Evolutionary conservation across 2,797 vertebrate genomes (phyloP), one percentile per base, ranked within the genome.

Genomic region (Lemur catta): DNA sequence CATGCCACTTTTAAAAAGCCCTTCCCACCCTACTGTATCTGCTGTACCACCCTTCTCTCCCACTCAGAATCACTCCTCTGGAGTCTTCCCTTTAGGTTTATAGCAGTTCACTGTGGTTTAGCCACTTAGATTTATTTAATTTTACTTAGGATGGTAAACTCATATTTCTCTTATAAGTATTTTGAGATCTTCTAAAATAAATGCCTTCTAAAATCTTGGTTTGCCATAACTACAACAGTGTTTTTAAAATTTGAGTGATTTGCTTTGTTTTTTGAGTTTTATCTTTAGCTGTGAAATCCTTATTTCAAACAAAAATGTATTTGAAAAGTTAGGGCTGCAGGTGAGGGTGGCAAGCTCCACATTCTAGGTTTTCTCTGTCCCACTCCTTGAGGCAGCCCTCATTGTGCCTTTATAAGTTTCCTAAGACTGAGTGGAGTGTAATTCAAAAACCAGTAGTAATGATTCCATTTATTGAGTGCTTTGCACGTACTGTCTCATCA

Each of bases 131-230:
- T 93, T 92, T 92, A 26, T 72, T 94, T 84, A n/a, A 59, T 95
- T 80, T 96, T 76, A 87, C 24, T 71, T 82, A 35, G n/a, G n/a
- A n/a, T 59, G 55, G 28, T 91, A 86, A 93, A 38, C 38, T 43
- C 80, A 11, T 95, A 57, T 95, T 93, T 92, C 59, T 41, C 28
- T 57, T 0, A 0, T 50, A 55, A 41, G 10, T 88, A 61, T 86
- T 96, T 90, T 96, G 86, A 72, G 41, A 88, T 96, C 67, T 84
- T 92, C 38, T 81, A 75, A 93, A 84, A 67, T 88, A 91, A 93
- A 38, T 41, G 17, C 69, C 48, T 69, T 78, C 33, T 65, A 72
- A 59, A 93, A 26, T 71, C 46, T 69, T 94, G 75, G 22, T 67
- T 84, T 90, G 30, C 61, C 61, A 0, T 94, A 92, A 81, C 26